A percentile compares a stretch with the other conserved stretches of the same genome.
Evolutionary conservation across 2,797 vertebrate species (phyloP).

Genomic region (Nannoperca obscura): DNA sequence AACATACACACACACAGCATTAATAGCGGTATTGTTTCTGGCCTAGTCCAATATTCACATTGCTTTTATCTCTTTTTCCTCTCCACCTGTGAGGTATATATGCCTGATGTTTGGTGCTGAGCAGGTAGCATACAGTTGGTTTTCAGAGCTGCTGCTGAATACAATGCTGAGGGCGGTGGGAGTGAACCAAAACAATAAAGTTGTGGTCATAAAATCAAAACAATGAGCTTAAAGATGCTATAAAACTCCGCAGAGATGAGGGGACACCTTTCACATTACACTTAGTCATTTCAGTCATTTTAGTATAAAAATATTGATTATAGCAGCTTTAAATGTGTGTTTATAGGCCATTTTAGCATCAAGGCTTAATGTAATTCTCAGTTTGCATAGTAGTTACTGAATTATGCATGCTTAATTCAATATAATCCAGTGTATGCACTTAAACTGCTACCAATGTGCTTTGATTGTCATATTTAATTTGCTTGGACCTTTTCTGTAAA

Average conservation of each 20-base stretch:
- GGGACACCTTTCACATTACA: neutral
- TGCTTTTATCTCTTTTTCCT: neutral
- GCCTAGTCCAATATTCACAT: neutral
- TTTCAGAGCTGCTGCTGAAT: neutral
- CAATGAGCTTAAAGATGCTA: neutral
- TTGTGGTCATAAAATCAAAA: neutral
- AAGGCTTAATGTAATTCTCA: neutral
- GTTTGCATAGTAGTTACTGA: slow-evolving; percentile 15
- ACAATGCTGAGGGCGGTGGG: neutral
- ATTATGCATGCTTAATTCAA: slow-evolving; percentile 4
- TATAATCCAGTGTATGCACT: slow-evolving; percentile 9
- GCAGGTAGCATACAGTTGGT: neutral
- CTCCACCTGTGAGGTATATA: neutral
- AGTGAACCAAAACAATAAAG: neutral
- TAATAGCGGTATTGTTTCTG: neutral
- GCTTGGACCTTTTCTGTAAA: slow-evolving; percentile 21
- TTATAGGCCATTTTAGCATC: slow-evolving; percentile 1
- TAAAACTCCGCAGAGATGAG: neutral
- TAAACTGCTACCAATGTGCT: slow-evolving; percentile 3
- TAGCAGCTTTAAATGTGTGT: slow-evolving; percentile 19
- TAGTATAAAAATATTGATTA: slow-evolving; percentile 1
- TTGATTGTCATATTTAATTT: slow-evolving; percentile 15
- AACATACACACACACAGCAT: neutral
- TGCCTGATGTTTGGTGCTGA: neutral
- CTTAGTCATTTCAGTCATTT: neutral